Conservation (phyloP, 2,888 invertebrate genomes). For the Lepidocyrtinus sp. region DNA sequence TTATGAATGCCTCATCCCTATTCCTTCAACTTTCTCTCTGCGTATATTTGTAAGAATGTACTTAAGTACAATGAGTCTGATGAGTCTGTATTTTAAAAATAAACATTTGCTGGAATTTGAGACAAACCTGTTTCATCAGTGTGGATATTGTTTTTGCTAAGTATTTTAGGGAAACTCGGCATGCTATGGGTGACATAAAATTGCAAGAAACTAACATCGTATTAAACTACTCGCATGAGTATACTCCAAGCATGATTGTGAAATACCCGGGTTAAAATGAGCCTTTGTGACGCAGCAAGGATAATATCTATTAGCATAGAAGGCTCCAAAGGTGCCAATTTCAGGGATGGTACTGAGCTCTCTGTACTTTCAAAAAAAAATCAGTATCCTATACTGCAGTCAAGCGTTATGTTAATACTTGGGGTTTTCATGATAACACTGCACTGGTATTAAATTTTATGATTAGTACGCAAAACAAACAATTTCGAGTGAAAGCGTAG, state of each 20-base stretch:
- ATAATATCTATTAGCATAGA: constrained; percentile 36
- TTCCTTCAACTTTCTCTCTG: not conserved
- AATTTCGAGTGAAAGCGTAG: not conserved
- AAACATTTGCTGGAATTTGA: not conserved
- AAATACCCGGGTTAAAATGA: constrained; percentile 15
- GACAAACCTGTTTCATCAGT: not conserved
- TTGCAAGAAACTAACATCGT: not conserved
- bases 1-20: not conserved
- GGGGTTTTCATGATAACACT: not conserved
- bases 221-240: not conserved
- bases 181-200: too few relatives aligned
- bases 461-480: not conserved
- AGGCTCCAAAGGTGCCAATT: constrained; percentile 36
- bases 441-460: not conserved
- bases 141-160: not conserved
- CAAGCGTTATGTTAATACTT: not conserved
- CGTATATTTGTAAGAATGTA: not conserved
- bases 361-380: not conserved
- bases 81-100: too few relatives aligned
- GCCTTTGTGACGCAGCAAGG: constrained; percentile 28
- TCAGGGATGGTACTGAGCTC: constrained; percentile 18
- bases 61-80: too few relatives aligned
- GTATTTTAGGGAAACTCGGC: too few relatives aligned
- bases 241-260: constrained; percentile 8
- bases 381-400: not conserved